Evolutionary conservation across 2,797 vertebrate genomes (phyloP), one percentile per base, ranked within the genome.

Genomic region (Rhodeus uyekii): DNA sequence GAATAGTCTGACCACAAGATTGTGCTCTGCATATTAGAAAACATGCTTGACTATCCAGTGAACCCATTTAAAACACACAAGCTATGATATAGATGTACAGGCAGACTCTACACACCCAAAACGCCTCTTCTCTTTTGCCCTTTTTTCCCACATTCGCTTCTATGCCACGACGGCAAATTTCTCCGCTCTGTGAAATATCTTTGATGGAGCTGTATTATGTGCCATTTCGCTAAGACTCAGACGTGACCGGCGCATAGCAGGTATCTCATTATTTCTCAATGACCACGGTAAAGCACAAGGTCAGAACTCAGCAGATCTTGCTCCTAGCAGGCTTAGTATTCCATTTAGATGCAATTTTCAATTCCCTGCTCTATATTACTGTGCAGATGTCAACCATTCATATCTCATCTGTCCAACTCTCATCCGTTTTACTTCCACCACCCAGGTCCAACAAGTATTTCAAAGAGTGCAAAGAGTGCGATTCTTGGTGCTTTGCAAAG

Each of bases 231-330:
- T 27, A 39, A 27, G 36, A 82, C 36, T 79, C 67, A 68, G 76
- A 85, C 80, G 86, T 89, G 91, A 85, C 90, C 89, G 89, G 90
- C 89, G 88, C 84, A 83, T 87, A 80, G 88, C 88, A 90, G 91
- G 86, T 90, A 92, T 93, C 91, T 94, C 93, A 94, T 94, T 93
- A 93, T 92, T 89, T 83, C 90, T 90, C 92, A 92, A 93, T 90
- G 90, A 88, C 90, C 87, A 82, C 88, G 89, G 90, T 91, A 88
- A 93, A 93, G 91, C 92, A 91, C 90, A 93, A 92, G 93, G 92
- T 94, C 94, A 93, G 88, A 90, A 91, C 91, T 93, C 91, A 92
- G 92, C 90, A 91, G 92, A 94, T 93, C 90, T 89, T 86, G 89
- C 90, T 90, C 88, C 89, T 89, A 53, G 32, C 87, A 80, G 87